These are phyloP conservation scores for Lytechinus variegatus DNA, from an alignment of 35 echinoderm and acorn worm species.

Conservation along the genomic window DNA sequence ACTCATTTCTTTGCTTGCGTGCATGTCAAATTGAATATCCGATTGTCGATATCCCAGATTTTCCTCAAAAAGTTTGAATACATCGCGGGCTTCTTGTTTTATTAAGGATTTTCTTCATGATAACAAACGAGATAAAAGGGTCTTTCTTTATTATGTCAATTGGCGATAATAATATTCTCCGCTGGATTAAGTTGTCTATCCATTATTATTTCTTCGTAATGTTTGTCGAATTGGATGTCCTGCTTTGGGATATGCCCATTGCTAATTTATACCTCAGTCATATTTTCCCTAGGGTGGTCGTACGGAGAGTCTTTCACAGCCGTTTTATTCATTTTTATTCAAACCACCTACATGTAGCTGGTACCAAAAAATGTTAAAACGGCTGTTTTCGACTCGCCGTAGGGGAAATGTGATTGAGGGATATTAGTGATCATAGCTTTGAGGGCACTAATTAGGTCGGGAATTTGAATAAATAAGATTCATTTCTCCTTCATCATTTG, in stretches of 20 bases:
- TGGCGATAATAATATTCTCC: not conserved
- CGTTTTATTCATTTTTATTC: too few species aligned
- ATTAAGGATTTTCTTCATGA: not conserved
- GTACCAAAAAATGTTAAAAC: too few species aligned
- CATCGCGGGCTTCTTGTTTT: not conserved
- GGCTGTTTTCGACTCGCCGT: too few species aligned
- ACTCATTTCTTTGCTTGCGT: not conserved
- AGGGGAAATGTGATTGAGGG: too few species aligned
- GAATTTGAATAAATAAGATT: too few species aligned
- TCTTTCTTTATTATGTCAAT: not conserved
- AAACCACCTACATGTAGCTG: too few species aligned
- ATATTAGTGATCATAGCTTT: too few species aligned
- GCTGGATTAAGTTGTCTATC: not conserved
- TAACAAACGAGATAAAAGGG: not conserved
- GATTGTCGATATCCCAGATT: not conserved
- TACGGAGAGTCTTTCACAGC: too few species aligned
- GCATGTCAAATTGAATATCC: not conserved
- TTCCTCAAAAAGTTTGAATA: not conserved
- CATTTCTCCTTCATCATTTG: too few species aligned
- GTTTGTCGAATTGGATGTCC: not conserved
- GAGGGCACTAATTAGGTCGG: too few species aligned
- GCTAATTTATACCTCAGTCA: too few species aligned
- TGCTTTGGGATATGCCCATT: not conserved
- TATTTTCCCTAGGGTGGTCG: too few species aligned
- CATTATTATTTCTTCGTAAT: not conserved